A percentile compares a stretch with the other conserved stretches of the same genome.
Evolutionary conservation across 2,113 vertebrate species (phyloP).

Genomic region (Macquaria ambigua): DNA sequence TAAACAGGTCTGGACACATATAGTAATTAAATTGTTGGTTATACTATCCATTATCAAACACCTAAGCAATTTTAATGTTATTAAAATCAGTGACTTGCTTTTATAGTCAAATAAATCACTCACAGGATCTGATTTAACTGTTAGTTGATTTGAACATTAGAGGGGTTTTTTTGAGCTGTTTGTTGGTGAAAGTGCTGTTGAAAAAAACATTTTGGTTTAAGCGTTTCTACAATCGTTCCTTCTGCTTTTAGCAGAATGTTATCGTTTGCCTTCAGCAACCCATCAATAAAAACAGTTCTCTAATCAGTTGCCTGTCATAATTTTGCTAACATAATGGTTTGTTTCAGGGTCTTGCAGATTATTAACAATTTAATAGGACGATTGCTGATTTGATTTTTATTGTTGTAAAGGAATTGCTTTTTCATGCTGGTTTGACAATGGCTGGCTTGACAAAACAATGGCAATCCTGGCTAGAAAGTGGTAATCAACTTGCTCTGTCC

Average conservation of each 20-base stretch:
- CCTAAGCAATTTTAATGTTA: slow-evolving; percentile 8
- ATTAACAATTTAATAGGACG: not conserved
- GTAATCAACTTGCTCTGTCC: not conserved
- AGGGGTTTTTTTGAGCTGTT: slow-evolving; percentile 44
- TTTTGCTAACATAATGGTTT: slow-evolving; percentile 18
- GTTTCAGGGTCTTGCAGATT: not conserved
- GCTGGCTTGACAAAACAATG: not conserved
- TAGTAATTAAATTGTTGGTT: slow-evolving; percentile 27
- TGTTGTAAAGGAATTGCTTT: not conserved
- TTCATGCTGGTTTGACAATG: not conserved
- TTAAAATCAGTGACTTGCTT: slow-evolving; percentile 41
- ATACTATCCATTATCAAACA: slow-evolving; percentile 17
- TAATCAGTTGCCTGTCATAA: slow-evolving; percentile 51
- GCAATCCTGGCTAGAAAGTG: not conserved
- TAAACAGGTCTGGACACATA: slow-evolving; percentile 12
- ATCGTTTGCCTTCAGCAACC: slow-evolving; percentile 82
- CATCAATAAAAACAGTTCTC: slow-evolving; percentile 84
- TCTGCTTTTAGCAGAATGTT: slow-evolving; percentile 80
- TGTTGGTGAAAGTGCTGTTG: slow-evolving; percentile 62
- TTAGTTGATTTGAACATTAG: slow-evolving; percentile 47
- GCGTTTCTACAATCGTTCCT: slow-evolving; percentile 84
- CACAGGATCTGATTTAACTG: slow-evolving; percentile 30
- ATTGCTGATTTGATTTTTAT: not conserved
- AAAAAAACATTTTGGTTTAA: slow-evolving; percentile 66
- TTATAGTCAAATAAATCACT: slow-evolving; percentile 37